Evolutionary conservation across 2,888 invertebrate species (phyloP).

Genomic region (Deladenus siricidicola): DNA sequence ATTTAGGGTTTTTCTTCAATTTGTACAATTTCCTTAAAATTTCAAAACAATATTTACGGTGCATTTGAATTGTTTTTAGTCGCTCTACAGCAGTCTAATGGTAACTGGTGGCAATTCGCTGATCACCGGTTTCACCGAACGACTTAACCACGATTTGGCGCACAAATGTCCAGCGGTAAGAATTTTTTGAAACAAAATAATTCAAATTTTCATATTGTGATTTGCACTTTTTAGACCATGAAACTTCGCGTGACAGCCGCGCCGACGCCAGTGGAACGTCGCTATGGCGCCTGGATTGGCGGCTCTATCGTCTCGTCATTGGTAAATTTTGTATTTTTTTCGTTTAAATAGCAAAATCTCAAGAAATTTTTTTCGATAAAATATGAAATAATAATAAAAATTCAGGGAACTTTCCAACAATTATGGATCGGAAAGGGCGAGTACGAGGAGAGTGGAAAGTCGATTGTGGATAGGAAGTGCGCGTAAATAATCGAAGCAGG

Average conservation of each 20-base stretch:
- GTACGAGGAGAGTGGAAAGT: conserved; percentile 93
- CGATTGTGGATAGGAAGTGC: conserved; percentile 86
- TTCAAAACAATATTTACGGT: too few relatives aligned
- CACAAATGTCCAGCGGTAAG: conserved; percentile 73
- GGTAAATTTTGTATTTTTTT: conserved; percentile 48
- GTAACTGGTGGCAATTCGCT: conserved; percentile 89
- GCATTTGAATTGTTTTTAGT: conserved; percentile 56
- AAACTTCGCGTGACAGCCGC: conserved; percentile 85
- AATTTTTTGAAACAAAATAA: neutral
- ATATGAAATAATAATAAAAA: conserved; percentile 2
- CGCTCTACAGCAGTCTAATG: conserved; percentile 84
- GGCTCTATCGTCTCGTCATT: conserved; percentile 96
- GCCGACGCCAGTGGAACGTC: conserved; percentile 69
- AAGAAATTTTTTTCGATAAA: conserved; percentile 1
- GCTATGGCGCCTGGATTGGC: conserved; percentile 96
- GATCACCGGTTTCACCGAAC: conserved; percentile 84
- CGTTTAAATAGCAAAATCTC: too few relatives aligned
- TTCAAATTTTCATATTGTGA: conserved; percentile 6
- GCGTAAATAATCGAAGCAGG: conserved; percentile 57
- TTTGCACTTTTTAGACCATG: conserved; percentile 68
- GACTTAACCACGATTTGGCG: conserved; percentile 76
- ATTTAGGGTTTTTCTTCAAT: too few relatives aligned
- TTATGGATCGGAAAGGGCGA: conserved; percentile 99
- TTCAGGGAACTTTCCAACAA: conserved; percentile 87
- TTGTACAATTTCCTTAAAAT: too few relatives aligned